A percentile compares a stretch with the other conserved stretches of the same genome.
phyloP scores from a whole-genome alignment of 2,888 invertebrate genomes.

The Prosapia bicincta region DNA sequence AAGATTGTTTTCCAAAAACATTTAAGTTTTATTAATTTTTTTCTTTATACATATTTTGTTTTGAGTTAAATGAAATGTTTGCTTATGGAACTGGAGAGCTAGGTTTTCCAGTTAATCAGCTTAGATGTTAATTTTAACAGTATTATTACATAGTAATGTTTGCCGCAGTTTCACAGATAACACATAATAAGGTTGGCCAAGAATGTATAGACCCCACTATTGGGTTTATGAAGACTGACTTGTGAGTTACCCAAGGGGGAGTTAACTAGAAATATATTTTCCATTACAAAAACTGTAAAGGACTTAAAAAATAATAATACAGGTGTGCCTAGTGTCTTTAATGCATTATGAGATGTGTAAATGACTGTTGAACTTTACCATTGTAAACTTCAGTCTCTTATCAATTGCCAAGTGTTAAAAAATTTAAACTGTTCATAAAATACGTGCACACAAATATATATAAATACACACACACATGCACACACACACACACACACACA shows the following conservation, averaged over 20 bases:
- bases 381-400: neutral
- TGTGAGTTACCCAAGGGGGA: constrained; percentile 25
- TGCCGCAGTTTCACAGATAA: constrained; percentile 6
- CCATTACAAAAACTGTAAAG: constrained; percentile 13
- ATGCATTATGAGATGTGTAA: neutral
- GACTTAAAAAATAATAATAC: constrained; percentile 16
- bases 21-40: neutral
- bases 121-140: constrained; percentile 3
- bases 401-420: neutral
- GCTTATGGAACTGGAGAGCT: neutral
- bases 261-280: constrained; percentile 19
- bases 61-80: no score
- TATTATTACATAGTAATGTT: constrained; percentile 19
- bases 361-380: neutral
- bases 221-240: constrained; percentile 19
- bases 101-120: neutral
- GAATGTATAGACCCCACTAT: constrained; percentile 5
- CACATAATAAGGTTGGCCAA: neutral
- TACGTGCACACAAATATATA: no score
- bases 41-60: no score
- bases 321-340: constrained; percentile 18
- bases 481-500: no score
- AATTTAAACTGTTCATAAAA: neutral
- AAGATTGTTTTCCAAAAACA: neutral
- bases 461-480: no score